Base-by-base conservation (phyloP, 2,113 vertebrate species). In the Anarhynchus alexandrinus region DNA sequence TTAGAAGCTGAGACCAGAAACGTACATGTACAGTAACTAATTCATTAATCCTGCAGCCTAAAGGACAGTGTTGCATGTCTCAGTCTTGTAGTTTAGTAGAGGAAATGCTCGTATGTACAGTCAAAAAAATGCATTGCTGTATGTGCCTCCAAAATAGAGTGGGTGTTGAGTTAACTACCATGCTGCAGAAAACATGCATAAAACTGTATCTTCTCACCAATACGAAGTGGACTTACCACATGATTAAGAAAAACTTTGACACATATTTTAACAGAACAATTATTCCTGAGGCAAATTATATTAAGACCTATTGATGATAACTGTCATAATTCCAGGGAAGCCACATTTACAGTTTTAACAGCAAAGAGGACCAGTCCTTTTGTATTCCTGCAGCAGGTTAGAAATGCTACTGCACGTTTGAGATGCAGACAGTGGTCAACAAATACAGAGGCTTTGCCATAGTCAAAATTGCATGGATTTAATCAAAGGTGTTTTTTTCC, bases 71-170 rank as follows among this genome's bases (percentile, higher is more conserved):
- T 64, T 91, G 16, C 15, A 10, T 45, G 11, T 77, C n/a, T 70
- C 45, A 59, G 11, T 38, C 29, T 69, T 34, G 38, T 9, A 61
- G 38, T 23, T 79, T 13, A 34, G 30, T 32, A 76, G n/a, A 38
- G 8, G 30, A 38, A 89, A 58, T 15, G 5, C 12, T 14, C 5
- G 25, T 38, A 32, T 0, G 4, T 2, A 43, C 22, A 42, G 22
- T 36, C 0, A 54, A 36, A 86, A 87, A 64, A 38, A 1, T 1
- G 4, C 4, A 11, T 64, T 59, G 12, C 29, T 72, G 1, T n/a
- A 34, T 30, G 5, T 40, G 10, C 4, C 12, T n/a, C 19, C 7
- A n/a, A 78, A 95, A 59, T 6, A 10, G 19, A 71, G 12, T 47
- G 16, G 27, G n/a, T 51, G 1, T 52, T 52, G 51, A 61, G 26